Percentiles rank a stretch among this genome's conserved stretches.
These are phyloP conservation scores for Cantharis flavilabris DNA, from an alignment of 2,888 invertebrate genomes.

Conservation along the genomic window DNA sequence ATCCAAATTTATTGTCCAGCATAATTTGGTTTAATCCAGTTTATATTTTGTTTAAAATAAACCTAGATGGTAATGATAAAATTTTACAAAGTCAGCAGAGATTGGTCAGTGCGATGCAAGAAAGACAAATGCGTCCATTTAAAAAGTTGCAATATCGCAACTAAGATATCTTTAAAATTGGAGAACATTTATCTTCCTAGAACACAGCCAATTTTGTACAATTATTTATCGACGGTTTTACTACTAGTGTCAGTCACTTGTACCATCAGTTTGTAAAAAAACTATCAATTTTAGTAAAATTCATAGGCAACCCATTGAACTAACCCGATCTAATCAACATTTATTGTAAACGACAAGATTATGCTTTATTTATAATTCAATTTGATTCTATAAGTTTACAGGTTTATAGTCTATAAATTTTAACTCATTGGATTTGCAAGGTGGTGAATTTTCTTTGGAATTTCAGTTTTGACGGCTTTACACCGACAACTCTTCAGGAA, in stretches of 20 bases:
- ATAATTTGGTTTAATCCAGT: too few species aligned
- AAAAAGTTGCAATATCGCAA: neutral
- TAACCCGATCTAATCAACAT: too few species aligned
- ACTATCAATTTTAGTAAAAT: too few species aligned
- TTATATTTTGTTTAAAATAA: neutral
- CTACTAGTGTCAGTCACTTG: neutral
- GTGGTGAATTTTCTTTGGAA: too few species aligned
- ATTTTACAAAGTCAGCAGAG: neutral
- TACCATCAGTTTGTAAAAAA: neutral
- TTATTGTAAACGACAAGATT: too few species aligned
- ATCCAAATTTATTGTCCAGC: neutral
- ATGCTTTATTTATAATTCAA: too few species aligned
- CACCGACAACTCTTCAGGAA: too few species aligned
- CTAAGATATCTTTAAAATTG: neutral
- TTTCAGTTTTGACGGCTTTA: too few species aligned
- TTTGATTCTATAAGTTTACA: too few species aligned
- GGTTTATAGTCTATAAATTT: too few species aligned
- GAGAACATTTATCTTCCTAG: neutral
- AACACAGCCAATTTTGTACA: neutral
- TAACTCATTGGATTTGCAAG: too few species aligned
- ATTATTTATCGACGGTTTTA: neutral
- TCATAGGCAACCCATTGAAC: too few species aligned
- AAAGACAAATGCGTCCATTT: neutral
- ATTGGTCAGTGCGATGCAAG: neutral
- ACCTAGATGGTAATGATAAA: neutral